A percentile compares a stretch with the other conserved stretches of the same genome.
These are phyloP conservation scores for Drosophila bifasciata DNA, from an alignment of 1,140 invertebrate genomes.

Conservation along the genomic window DNA sequence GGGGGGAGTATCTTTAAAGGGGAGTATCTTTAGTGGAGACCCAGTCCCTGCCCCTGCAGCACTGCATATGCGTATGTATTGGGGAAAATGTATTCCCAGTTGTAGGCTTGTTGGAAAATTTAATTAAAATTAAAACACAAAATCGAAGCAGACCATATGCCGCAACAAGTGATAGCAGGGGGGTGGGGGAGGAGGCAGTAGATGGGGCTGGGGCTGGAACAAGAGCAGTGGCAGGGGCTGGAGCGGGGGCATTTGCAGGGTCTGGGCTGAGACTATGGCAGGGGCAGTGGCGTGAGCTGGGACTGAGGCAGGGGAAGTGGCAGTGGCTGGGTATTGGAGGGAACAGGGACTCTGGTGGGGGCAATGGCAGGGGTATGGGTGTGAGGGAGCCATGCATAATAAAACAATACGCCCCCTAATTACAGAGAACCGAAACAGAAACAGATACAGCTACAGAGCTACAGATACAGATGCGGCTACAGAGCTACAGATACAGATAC, in stretches of 20 bases:
- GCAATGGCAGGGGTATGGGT: too few species aligned
- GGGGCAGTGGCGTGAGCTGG: too few species aligned
- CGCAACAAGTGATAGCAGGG: constrained; percentile 26
- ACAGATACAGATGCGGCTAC: constrained; percentile 35
- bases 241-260: too few species aligned
- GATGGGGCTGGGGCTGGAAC: too few species aligned
- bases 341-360: too few species aligned
- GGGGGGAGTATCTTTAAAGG: constrained; percentile 1
- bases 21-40: too few species aligned
- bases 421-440: constrained; percentile 48
- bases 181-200: background rate
- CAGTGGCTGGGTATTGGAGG: background rate
- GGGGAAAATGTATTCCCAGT: constrained; percentile 1
- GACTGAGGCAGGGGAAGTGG: too few species aligned
- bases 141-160: constrained; percentile 58
- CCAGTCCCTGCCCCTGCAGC: too few species aligned
- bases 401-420: constrained; percentile 68
- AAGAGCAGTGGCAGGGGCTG: background rate
- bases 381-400: constrained; percentile 20
- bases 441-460: constrained; percentile 37
- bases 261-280: too few species aligned
- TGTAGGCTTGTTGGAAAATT: constrained; percentile 55
- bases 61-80: background rate
- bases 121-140: constrained; percentile 60
- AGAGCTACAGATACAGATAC: constrained; percentile 32